A percentile compares a stretch with the other conserved stretches of the same genome.
Conservation (phyloP, 2,888 invertebrate genomes). For the Lasius fuliginosus region DNA sequence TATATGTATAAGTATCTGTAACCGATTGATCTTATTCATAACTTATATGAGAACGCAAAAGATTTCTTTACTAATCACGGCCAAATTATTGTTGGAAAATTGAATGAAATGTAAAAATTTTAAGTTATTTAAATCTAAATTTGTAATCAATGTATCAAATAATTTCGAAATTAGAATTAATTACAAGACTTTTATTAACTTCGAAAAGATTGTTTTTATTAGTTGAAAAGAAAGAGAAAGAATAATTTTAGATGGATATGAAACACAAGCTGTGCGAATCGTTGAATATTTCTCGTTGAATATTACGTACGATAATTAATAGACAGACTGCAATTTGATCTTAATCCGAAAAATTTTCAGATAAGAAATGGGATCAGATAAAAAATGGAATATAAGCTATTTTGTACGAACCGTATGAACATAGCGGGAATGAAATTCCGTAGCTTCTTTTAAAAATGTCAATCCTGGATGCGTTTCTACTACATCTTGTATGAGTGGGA, state of each 20-base stretch:
- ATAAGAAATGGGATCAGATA: neutral
- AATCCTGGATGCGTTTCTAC: slow-evolving; percentile 99
- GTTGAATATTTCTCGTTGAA: neutral
- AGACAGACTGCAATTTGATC: neutral
- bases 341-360: neutral
- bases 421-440: slow-evolving; percentile 99
- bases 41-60: neutral
- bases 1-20: neutral
- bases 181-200: neutral
- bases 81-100: neutral
- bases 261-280: neutral
- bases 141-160: neutral
- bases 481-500: slow-evolving; percentile 98
- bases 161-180: neutral
- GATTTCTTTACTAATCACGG: neutral
- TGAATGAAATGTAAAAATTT: neutral
- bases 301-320: neutral
- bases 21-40: neutral
- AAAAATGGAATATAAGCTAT: neutral
- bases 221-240: neutral
- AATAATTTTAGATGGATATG: neutral
- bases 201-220: neutral
- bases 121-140: neutral
- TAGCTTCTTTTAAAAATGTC: slow-evolving; percentile 98
- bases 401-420: slow-evolving; percentile 94